These are phyloP conservation scores for Lathronympha strigana DNA, from an alignment of 2,888 invertebrate genomes.

Conservation along the genomic window DNA sequence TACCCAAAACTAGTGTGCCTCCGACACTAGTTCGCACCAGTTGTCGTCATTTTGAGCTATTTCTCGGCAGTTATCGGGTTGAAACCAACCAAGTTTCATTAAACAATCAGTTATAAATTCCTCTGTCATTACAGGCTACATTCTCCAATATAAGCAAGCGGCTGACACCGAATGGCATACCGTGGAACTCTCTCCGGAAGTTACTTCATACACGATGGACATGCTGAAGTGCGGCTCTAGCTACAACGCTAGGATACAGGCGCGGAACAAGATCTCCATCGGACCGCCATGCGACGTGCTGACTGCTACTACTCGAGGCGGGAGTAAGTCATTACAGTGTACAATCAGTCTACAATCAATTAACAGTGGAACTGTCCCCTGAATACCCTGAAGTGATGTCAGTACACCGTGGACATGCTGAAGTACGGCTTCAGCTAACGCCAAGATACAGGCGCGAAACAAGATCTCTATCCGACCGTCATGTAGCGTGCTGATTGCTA, in stretches of 20 bases:
- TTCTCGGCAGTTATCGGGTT: too few relatives aligned
- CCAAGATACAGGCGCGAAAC: slow-evolving; percentile 90
- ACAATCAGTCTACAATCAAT: too few relatives aligned
- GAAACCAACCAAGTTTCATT: too few relatives aligned
- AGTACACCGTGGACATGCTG: slow-evolving; percentile 88
- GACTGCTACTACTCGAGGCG: slow-evolving; percentile 89
- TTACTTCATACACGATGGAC: slow-evolving; percentile 88
- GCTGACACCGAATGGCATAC: slow-evolving; percentile 88
- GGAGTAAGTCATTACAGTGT: slow-evolving; percentile 74
- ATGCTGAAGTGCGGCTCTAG: slow-evolving; percentile 90
- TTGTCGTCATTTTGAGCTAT: too few relatives aligned
- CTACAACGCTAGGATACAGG: slow-evolving; percentile 89
- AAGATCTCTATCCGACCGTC: slow-evolving; percentile 89
- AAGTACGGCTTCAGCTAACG: slow-evolving; percentile 91
- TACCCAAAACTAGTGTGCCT: too few relatives aligned
- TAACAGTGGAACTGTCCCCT: slow-evolving; percentile 89
- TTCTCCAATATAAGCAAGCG: slow-evolving; percentile 87
- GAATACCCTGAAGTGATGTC: slow-evolving; percentile 89
- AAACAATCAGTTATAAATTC: too few relatives aligned
- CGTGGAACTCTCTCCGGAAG: slow-evolving; percentile 89
- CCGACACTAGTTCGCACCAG: too few relatives aligned
- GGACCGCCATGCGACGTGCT: slow-evolving; percentile 88
- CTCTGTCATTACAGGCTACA: slow-evolving; percentile 83
- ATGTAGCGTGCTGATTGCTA: slow-evolving; percentile 87
- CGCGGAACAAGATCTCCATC: slow-evolving; percentile 90